Conservation (phyloP, 2,888 invertebrate species). For the Trissolcus brochymenae region DNA sequence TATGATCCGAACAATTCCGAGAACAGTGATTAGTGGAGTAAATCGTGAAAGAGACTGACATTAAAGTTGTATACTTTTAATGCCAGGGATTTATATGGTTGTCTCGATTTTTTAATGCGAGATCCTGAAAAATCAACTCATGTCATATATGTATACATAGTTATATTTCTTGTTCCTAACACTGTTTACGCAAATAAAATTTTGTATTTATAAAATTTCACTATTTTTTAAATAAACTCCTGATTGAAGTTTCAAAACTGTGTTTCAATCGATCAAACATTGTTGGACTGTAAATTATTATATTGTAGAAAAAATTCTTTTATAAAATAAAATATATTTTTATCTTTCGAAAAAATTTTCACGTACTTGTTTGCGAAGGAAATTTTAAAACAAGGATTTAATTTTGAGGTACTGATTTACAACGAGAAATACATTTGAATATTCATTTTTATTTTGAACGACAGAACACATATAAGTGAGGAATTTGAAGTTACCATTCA, state of each 20-base stretch:
- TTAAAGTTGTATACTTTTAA: slow-evolving; percentile 6
- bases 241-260: neutral
- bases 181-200: slow-evolving; percentile 65
- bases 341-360: too few relatives aligned
- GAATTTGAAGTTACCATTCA: slow-evolving; percentile 33
- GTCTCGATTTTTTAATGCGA: slow-evolving; percentile 17
- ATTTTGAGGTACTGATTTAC: too few relatives aligned
- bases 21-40: slow-evolving; percentile 63
- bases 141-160: slow-evolving; percentile 40
- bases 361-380: too few relatives aligned
- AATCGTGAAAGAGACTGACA: slow-evolving; percentile 1
- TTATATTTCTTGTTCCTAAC: slow-evolving; percentile 66
- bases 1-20: slow-evolving; percentile 77
- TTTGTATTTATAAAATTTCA: slow-evolving; percentile 50
- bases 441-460: slow-evolving; percentile 47
- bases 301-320: too few relatives aligned
- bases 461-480: slow-evolving; percentile 47
- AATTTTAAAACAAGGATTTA: too few relatives aligned
- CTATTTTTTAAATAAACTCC: slow-evolving; percentile 13
- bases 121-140: slow-evolving; percentile 7
- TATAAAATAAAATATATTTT: too few relatives aligned
- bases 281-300: too few relatives aligned
- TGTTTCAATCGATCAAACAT: neutral
- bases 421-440: slow-evolving; percentile 9
- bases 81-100: slow-evolving; percentile 6